phyloP scores from a whole-genome alignment of 2,888 invertebrate species.

The Brassicogethes aeneus region DNA sequence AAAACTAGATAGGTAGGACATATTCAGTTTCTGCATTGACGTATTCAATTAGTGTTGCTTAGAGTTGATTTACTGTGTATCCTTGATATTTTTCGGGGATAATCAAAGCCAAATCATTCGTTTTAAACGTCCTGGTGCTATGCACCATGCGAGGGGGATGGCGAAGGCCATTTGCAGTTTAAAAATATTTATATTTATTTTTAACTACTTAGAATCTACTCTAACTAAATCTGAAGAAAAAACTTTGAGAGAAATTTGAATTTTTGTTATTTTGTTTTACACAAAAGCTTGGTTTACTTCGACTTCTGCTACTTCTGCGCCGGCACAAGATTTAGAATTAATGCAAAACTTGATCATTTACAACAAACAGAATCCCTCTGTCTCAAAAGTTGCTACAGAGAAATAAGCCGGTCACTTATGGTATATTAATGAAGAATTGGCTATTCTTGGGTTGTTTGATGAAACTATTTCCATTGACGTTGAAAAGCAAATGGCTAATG shows the following conservation, averaged over 20 bases:
- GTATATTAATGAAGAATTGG: no score
- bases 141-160: constrained; percentile 20
- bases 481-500: no score
- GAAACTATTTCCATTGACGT: no score
- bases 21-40: no score
- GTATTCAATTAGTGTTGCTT: no score
- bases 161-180: no score
- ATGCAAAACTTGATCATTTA: neutral
- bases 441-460: no score
- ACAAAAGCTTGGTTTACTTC: constrained; percentile 1
- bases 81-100: constrained; percentile 15
- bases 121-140: constrained; percentile 14
- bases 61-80: no score
- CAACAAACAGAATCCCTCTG: neutral
- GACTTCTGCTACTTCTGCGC: constrained; percentile 1
- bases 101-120: constrained; percentile 8
- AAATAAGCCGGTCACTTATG: no score
- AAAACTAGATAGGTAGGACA: no score
- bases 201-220: constrained; percentile 13
- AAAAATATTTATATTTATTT: constrained; percentile 15
- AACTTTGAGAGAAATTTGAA: neutral
- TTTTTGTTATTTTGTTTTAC: neutral
- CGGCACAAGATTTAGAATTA: constrained; percentile 1
- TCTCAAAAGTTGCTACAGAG: no score
- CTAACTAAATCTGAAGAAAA: constrained; percentile 7